phyloP scores from a whole-genome alignment of 2,888 invertebrate species.

The Fragum sueziense region DNA sequence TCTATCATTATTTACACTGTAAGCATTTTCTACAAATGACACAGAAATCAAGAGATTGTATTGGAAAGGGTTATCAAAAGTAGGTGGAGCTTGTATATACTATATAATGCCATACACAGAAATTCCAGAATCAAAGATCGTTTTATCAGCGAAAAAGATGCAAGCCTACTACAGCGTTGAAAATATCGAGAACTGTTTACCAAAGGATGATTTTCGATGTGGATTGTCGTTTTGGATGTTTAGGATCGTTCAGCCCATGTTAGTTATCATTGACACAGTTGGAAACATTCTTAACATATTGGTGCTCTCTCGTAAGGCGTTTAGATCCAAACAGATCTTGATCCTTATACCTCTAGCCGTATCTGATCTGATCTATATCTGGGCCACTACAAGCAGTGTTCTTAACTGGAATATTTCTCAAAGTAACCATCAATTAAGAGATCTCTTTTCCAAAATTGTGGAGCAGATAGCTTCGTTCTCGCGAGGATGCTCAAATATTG shows the following conservation, averaged over 20 bases:
- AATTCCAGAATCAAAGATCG: too few species aligned
- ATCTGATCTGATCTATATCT: not conserved
- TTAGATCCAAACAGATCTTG: not conserved
- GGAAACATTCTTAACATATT: not conserved
- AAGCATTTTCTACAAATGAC: too few species aligned
- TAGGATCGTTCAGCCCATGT: not conserved
- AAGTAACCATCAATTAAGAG: not conserved
- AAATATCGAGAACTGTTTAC: not conserved
- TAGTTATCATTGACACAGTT: not conserved
- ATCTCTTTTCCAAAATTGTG: not conserved
- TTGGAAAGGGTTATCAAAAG: too few species aligned
- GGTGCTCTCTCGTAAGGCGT: not conserved
- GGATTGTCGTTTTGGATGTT: not conserved
- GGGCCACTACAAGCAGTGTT: not conserved
- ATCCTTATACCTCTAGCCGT: not conserved
- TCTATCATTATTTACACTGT: too few species aligned
- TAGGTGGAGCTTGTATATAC: too few species aligned
- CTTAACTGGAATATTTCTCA: not conserved
- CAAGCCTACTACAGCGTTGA: not conserved
- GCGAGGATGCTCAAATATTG: not conserved
- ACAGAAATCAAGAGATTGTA: too few species aligned
- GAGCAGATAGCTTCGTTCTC: not conserved
- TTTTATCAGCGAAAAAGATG: too few species aligned
- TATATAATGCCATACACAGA: too few species aligned
- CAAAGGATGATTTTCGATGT: not conserved